phyloP scores from a whole-genome alignment of 2,888 invertebrate species.

The Eupithecia vulgata region DNA sequence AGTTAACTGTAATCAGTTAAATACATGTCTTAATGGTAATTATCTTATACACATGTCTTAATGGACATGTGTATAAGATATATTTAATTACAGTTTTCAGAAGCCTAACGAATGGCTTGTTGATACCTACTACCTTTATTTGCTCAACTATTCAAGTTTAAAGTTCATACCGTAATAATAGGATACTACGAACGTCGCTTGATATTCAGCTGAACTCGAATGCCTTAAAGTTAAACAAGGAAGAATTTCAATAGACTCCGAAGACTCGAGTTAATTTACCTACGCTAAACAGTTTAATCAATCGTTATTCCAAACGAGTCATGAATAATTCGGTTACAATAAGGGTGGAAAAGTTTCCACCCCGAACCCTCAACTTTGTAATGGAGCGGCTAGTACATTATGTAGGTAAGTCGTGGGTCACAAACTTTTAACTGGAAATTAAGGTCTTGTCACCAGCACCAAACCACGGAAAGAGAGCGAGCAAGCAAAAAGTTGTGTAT shows the following conservation, averaged over 20 bases:
- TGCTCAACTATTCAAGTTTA: background rate
- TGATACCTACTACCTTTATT: background rate
- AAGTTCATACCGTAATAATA: background rate
- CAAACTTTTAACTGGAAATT: constrained; percentile 23
- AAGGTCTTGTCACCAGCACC: constrained; percentile 14
- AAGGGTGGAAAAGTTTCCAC: constrained; percentile 31
- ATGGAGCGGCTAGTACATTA: constrained; percentile 24
- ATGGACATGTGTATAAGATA: too few relatives aligned
- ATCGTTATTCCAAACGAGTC: constrained; percentile 36
- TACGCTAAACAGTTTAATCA: constrained; percentile 37
- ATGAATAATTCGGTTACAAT: constrained; percentile 35
- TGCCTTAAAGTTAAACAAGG: background rate
- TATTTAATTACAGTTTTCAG: background rate
- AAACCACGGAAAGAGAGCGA: background rate
- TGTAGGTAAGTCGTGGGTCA: constrained; percentile 16
- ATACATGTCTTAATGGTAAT: too few relatives aligned
- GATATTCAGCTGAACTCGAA: background rate
- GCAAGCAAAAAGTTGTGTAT: background rate
- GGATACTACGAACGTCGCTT: background rate
- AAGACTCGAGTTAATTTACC: constrained; percentile 30
- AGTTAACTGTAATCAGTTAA: too few relatives aligned
- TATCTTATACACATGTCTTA: too few relatives aligned
- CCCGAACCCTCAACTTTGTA: constrained; percentile 33
- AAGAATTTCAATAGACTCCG: constrained; percentile 23
- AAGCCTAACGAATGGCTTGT: too few relatives aligned